Evolutionary conservation across 2,797 vertebrate species (phyloP).

Genomic region (Arvicola amphibius): DNA sequence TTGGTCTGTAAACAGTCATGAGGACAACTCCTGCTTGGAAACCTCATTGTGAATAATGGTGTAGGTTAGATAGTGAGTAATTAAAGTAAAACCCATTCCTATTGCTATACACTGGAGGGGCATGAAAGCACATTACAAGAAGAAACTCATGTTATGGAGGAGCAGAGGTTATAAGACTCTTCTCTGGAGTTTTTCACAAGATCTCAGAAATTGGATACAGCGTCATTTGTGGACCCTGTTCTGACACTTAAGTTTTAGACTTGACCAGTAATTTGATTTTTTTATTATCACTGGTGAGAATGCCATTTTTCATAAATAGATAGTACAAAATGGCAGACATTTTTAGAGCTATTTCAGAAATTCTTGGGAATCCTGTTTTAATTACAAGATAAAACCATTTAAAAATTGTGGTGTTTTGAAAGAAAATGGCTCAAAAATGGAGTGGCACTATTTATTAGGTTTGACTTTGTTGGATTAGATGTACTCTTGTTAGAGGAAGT

Average conservation of each 20-base stretch:
- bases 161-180: not conserved
- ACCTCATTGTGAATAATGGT: not conserved
- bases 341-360: not conserved
- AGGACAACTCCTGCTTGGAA: not conserved
- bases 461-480: not conserved
- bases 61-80: not conserved
- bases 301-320: not conserved
- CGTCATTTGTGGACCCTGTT: not conserved
- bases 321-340: not conserved
- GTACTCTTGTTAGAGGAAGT: not conserved
- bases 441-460: not conserved
- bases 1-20: not conserved
- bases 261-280: not conserved
- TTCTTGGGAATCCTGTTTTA: not conserved
- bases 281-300: not conserved
- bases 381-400: not conserved
- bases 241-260: not conserved
- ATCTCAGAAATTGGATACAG: not conserved
- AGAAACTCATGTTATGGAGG: not conserved
- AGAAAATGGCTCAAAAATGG: not conserved
- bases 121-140: not conserved
- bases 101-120: not conserved
- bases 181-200: not conserved
- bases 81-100: not conserved
- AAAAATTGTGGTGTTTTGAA: not conserved